Evolutionary conservation across 2,888 invertebrate species (phyloP), one percentile per base, ranked within the genome.

Genomic region (Scelioninae gen. 2): DNA sequence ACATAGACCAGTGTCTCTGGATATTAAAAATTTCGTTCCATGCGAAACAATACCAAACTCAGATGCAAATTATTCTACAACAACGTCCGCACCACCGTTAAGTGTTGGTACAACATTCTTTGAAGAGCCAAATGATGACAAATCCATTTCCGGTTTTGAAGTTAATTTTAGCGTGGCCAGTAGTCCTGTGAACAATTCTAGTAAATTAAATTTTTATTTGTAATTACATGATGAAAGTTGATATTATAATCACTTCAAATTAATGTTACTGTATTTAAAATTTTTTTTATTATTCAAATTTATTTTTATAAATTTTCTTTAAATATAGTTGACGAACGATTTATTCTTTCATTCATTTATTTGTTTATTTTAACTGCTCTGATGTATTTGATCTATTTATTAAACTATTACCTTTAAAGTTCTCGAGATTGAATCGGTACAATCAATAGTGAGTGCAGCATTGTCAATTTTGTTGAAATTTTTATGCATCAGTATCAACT

Each of bases 121-220:
- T 76, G 80, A 82, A 46, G 83, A 83, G 35, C 74, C 74, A 61
- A 25, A 57, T 6, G 18, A 64, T 64, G 48, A 57, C 5, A 84
- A 78, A 79, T 83, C 37, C 11, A 31, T 64, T 80, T 57, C 81
- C 76, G 82, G 85, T 78, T 84, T 83, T 78, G 80, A 84, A 77
- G 78, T 84, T 68, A 84, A 82, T 75, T 82, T 82, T 64, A 83
- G 83, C 76, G 82, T 84, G 70, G 81, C 83, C 46, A 81, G 82
- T 74, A 83, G 78, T 57, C 82, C 84, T 52, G 79, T 80, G 67
- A 77, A 80, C 60, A 81, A 80, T 78, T 81, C 77, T 77, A 82
- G 84, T 85, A 78, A 71, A 48, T 18, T 22, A 9, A 33, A 9
- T 43, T 57, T 45, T 11, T 2, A 22, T 19, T 22, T 45, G 19